A percentile compares a stretch with the other conserved stretches of the same genome.
Evolutionary conservation across 2,888 invertebrate genomes (phyloP).

Genomic region (Drosophila paranaensis): DNA sequence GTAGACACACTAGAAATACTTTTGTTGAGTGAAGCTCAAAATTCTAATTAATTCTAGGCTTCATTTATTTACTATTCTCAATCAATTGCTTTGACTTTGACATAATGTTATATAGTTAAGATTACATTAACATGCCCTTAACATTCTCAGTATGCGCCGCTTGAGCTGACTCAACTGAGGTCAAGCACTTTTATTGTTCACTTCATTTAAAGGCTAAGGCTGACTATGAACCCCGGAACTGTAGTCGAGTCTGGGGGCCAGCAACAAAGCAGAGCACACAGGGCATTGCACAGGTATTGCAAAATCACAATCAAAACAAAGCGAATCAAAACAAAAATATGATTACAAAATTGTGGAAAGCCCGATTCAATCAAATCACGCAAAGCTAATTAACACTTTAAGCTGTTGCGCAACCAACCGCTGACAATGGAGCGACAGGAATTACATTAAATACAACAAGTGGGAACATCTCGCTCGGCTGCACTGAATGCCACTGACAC

Average conservation of each 20-base stretch:
- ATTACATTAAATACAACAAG: background rate
- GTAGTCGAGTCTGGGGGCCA: background rate
- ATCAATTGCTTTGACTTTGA: too few relatives aligned
- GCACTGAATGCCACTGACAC: background rate
- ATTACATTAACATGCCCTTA: too few relatives aligned
- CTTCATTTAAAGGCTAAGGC: background rate
- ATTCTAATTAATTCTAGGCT: too few relatives aligned
- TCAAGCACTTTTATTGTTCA: background rate
- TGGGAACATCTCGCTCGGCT: background rate
- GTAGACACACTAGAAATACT: too few relatives aligned
- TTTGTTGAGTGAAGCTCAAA: too few relatives aligned
- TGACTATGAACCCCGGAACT: constrained; percentile 12
- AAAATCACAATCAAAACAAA: background rate
- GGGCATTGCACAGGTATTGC: constrained; percentile 1
- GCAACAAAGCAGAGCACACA: background rate
- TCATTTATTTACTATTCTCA: too few relatives aligned
- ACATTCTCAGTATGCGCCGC: background rate
- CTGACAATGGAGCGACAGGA: background rate
- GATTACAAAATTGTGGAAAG: constrained; percentile 8
- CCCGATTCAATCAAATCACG: constrained; percentile 23
- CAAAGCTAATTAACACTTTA: constrained; percentile 20
- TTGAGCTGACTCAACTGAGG: background rate
- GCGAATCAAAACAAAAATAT: background rate
- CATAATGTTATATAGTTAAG: too few relatives aligned
- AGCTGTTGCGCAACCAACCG: constrained; percentile 7